Evolutionary conservation across 2,797 vertebrate genomes (phyloP), one percentile per base, ranked within the genome.

Genomic region (Iguana delicatissima): DNA sequence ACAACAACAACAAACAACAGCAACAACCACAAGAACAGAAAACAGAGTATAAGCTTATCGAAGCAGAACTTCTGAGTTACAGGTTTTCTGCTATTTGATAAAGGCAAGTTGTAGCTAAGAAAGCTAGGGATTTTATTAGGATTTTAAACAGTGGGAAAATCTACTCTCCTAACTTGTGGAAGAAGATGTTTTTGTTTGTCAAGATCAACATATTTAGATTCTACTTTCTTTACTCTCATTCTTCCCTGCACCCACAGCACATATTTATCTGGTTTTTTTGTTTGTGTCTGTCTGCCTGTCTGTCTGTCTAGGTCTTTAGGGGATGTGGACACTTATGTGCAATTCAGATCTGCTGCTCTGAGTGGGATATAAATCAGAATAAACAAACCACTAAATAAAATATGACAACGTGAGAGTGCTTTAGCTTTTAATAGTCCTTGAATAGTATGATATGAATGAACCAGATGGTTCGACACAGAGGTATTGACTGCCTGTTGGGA

Each of bases 351-450:
- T 84, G 89, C 72, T 84, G 69, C 46, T 86, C 80, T 69, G 72
- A 87, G 80, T 42, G 89, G 89, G 59, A 69, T 55, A 91, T 91
- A 84, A 91, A 91, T 87, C 89, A 69, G 26, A 83, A 87, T 62
- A 76, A 87, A 84, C 29, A 91, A 12, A n/a, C 57, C 20, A 12
- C 59, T 77, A 77, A 87, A 91, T 91, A 82, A 86, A 86, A 86
- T 50, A 87, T 87, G 85, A 83, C 77, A 90, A 64, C 46, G n/a
- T 50, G 69, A 80, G 85, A 64, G 69, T 82, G 84, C 18, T 73
- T 55, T 90, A 18, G 38, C 42, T 84, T 82, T 77, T 83, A 81
- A 86, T 74, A 62, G 84, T 77, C 72, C 32, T 86, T 81, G 46
- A 62, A 86, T 74, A 46, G 67, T 83, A 77, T 38, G 80, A 64